A percentile compares a stretch with the other conserved stretches of the same genome.
phyloP scores from a whole-genome alignment of 2,797 vertebrate species.

The Menidia menidia region DNA sequence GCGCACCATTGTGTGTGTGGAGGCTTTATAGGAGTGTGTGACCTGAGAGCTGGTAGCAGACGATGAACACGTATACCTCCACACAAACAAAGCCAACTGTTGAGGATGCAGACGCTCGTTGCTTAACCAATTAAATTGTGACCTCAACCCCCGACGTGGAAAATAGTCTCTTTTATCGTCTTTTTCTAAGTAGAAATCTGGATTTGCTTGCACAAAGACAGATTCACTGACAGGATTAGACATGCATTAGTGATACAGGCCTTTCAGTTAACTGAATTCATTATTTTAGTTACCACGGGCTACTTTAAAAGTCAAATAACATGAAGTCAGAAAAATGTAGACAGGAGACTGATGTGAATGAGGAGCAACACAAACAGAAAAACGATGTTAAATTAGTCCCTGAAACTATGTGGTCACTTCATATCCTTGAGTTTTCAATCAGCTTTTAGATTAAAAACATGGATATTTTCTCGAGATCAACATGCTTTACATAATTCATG shows the following conservation, averaged over 20 bases:
- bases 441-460: not conserved
- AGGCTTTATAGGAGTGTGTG: constrained; percentile 36
- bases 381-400: not conserved
- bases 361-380: not conserved
- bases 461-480: not conserved
- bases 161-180: not conserved
- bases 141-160: not conserved
- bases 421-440: not conserved
- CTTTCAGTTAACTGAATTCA: not conserved
- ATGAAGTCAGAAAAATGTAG: not conserved
- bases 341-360: not conserved
- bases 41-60: constrained; percentile 43
- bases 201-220: not conserved
- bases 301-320: not conserved
- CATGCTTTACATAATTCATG: constrained; percentile 11
- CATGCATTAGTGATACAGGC: not conserved
- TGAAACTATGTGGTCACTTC: not conserved
- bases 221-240: not conserved
- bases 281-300: not conserved
- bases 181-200: not conserved
- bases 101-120: not conserved
- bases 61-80: constrained; percentile 46
- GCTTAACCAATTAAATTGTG: not conserved
- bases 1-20: constrained; percentile 16
- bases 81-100: constrained; percentile 17